Percentiles rank a stretch among this genome's conserved stretches.
phyloP scores from a whole-genome alignment of 2,888 invertebrate species.

The Smittia sp. region DNA sequence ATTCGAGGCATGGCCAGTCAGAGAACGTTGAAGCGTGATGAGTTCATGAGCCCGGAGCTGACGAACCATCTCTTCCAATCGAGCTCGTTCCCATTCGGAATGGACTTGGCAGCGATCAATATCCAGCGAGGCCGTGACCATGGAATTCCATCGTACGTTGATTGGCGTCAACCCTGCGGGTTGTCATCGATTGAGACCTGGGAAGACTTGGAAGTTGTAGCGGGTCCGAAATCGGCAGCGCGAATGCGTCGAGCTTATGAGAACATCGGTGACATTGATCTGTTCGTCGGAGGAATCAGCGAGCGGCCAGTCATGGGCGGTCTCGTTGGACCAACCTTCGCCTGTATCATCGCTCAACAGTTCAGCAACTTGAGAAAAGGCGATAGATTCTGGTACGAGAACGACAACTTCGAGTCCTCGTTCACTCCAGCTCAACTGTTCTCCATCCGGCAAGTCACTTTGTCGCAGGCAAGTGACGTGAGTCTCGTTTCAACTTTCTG shows the following conservation, averaged over 20 bases:
- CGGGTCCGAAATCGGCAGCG: constrained; percentile 62
- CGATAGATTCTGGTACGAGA: constrained; percentile 83
- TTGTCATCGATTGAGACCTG: constrained; percentile 64
- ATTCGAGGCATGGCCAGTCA: constrained; percentile 75
- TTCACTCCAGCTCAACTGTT: constrained; percentile 75
- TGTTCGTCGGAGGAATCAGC: constrained; percentile 79
- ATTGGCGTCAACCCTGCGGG: constrained; percentile 78
- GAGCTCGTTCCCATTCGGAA: constrained; percentile 66
- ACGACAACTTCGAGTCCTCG: constrained; percentile 68
- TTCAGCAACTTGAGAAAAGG: constrained; percentile 75
- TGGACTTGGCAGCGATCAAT: constrained; percentile 85
- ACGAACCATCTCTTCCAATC: constrained; percentile 83
- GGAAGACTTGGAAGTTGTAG: constrained; percentile 67
- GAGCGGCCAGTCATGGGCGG: constrained; percentile 77
- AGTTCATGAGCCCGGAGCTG: constrained; percentile 75
- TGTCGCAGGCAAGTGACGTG: constrained; percentile 62
- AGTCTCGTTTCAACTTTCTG: constrained; percentile 46
- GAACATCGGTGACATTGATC: constrained; percentile 77
- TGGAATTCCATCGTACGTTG: constrained; percentile 75
- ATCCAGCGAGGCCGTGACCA: constrained; percentile 86
- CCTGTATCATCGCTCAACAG: constrained; percentile 84
- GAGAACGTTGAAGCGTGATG: constrained; percentile 73
- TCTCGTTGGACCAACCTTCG: constrained; percentile 81
- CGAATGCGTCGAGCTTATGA: constrained; percentile 63
- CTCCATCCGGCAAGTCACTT: constrained; percentile 66